These are phyloP conservation scores for Nanger granti DNA, from an alignment of 2,113 vertebrate species.

Conservation along the genomic window DNA sequence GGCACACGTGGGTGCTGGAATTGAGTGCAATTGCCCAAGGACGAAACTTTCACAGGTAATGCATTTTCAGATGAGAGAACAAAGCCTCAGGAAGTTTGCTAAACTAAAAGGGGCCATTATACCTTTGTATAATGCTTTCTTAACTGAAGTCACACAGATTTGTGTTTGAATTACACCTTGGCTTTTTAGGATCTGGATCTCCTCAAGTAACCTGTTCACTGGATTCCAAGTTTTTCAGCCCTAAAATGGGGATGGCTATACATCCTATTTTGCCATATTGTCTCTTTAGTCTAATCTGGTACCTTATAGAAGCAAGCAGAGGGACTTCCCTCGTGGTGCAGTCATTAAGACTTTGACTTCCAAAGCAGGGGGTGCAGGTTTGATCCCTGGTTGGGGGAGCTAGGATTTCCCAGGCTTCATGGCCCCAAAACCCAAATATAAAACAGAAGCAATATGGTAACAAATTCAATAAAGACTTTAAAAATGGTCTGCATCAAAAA, in stretches of 20 bases:
- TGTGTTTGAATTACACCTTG: background rate
- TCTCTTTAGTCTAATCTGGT: background rate
- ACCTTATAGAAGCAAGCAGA: accelerated
- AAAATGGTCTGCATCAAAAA: background rate
- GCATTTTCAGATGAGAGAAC: background rate
- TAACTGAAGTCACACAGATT: background rate
- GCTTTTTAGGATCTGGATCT: too few relatives aligned
- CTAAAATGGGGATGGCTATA: background rate
- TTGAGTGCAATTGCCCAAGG: background rate
- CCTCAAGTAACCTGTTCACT: background rate
- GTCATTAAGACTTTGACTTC: background rate
- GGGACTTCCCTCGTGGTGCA: background rate
- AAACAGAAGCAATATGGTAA: background rate
- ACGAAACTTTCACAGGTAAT: background rate
- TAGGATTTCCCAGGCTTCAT: background rate
- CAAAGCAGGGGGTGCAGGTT: background rate
- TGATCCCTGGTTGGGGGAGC: background rate
- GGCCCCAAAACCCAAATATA: background rate
- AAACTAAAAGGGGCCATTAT: background rate
- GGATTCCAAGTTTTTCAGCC: background rate
- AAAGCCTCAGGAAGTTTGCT: background rate
- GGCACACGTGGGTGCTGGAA: background rate
- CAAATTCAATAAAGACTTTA: background rate
- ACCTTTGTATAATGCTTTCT: background rate
- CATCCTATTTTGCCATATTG: too few relatives aligned